phyloP scores from a whole-genome alignment of 1,140 invertebrate genomes.

The Mercenaria mercenaria region DNA sequence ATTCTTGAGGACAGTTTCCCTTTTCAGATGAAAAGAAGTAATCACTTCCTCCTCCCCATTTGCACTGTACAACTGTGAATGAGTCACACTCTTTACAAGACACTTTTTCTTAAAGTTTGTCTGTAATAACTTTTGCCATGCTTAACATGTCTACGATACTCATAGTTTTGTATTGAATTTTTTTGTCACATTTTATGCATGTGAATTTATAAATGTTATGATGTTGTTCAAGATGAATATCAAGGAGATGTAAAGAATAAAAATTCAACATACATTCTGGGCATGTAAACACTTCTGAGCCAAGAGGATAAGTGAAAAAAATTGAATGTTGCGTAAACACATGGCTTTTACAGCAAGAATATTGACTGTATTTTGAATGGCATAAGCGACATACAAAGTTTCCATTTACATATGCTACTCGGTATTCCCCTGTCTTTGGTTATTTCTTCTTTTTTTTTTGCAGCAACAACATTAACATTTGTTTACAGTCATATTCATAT shows the following conservation, averaged over 20 bases:
- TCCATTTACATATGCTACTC: too few species aligned
- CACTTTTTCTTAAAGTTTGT: not conserved
- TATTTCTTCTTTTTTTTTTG: too few species aligned
- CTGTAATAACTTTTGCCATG: not conserved
- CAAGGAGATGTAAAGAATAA: not conserved
- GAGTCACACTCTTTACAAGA: not conserved
- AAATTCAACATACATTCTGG: not conserved
- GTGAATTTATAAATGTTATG: not conserved
- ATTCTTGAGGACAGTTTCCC: not conserved
- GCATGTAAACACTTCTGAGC: not conserved
- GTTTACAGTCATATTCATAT: too few species aligned
- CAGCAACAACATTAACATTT: too few species aligned
- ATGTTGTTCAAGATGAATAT: not conserved
- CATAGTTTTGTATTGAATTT: not conserved
- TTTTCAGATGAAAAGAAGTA: not conserved
- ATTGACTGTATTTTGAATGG: not conserved
- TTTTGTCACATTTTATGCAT: not conserved
- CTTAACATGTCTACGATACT: not conserved
- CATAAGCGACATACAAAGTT: not conserved
- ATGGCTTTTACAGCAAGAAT: not conserved
- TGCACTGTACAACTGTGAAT: not conserved
- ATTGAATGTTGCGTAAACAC: not conserved
- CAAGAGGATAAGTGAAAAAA: not conserved
- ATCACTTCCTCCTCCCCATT: not conserved
- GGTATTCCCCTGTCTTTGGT: too few species aligned